Percentiles rank a stretch among this genome's conserved stretches.
Evolutionary conservation across 2,888 invertebrate genomes (phyloP).

Genomic region (Eristalis arbustorum): DNA sequence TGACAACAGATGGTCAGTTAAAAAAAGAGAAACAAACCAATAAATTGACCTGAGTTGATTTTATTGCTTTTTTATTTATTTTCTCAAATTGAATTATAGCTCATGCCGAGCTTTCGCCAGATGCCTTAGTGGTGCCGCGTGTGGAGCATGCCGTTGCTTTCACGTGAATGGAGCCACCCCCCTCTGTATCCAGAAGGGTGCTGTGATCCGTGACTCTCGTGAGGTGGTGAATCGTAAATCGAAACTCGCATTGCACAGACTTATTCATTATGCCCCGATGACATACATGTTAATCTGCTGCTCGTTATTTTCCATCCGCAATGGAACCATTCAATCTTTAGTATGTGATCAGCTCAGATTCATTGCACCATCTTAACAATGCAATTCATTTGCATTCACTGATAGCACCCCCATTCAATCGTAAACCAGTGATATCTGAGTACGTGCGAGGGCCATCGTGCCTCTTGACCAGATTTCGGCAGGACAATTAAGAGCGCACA

Average conservation of each 20-base stretch:
- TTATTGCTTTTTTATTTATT: no score
- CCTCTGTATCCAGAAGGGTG: no score
- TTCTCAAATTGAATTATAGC: no score
- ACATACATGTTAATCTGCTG: not conserved
- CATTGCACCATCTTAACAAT: not conserved
- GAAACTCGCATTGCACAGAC: not conserved
- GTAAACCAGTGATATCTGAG: not conserved
- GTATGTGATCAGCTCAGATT: not conserved
- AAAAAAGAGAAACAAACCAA: no score
- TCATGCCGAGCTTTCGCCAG: no score
- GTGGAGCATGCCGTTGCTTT: no score
- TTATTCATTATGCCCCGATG: not conserved
- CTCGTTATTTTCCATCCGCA: not conserved
- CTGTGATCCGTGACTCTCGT: not conserved
- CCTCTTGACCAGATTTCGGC: not conserved
- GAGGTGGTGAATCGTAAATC: not conserved
- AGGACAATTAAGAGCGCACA: not conserved
- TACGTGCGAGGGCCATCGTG: not conserved
- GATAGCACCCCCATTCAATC: not conserved
- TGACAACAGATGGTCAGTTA: no score
- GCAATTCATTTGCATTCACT: not conserved
- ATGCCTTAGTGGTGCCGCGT: no score
- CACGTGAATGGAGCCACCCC: no score
- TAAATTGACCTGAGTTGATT: no score
- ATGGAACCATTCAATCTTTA: not conserved